phyloP scores from a whole-genome alignment of 1,140 invertebrate genomes.

The Pseudomyrmex cubaensis region DNA sequence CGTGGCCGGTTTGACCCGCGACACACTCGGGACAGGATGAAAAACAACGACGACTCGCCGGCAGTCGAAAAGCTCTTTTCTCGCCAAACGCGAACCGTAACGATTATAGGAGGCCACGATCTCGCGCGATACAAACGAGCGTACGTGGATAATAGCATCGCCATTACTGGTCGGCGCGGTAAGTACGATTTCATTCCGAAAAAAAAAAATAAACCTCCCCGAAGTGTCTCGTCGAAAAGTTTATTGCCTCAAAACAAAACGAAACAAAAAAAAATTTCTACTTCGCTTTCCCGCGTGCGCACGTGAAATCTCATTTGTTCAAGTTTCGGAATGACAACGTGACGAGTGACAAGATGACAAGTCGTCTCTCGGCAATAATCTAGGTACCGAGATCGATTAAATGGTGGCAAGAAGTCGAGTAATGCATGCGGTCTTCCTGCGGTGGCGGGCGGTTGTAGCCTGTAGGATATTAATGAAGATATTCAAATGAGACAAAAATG shows the following conservation, averaged over 20 bases:
- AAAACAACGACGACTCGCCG: constrained; percentile 32
- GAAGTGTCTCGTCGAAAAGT: background rate
- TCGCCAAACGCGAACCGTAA: constrained; percentile 52
- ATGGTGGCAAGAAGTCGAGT: constrained; percentile 77
- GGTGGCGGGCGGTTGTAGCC: constrained; percentile 64
- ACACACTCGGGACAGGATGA: constrained; percentile 51
- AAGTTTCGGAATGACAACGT: constrained; percentile 38
- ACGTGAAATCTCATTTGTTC: constrained; percentile 39
- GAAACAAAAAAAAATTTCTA: background rate
- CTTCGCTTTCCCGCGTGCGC: background rate
- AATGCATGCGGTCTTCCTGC: constrained; percentile 73
- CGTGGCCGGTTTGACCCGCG: constrained; percentile 75
- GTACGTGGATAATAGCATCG: constrained; percentile 56
- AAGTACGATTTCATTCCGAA: constrained; percentile 14
- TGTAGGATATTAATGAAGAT: constrained; percentile 82
- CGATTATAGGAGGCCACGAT: constrained; percentile 56
- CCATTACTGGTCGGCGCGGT: constrained; percentile 21
- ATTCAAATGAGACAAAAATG: constrained; percentile 82
- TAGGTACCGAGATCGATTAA: constrained; percentile 77
- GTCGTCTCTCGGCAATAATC: constrained; percentile 62
- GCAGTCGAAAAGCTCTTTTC: constrained; percentile 45
- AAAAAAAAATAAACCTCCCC: background rate
- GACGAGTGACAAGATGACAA: constrained; percentile 62
- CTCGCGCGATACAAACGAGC: constrained; percentile 52
- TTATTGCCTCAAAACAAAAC: background rate